These are phyloP conservation scores for Machimus rusticus DNA, from an alignment of 2,888 invertebrate species.

Conservation along the genomic window DNA sequence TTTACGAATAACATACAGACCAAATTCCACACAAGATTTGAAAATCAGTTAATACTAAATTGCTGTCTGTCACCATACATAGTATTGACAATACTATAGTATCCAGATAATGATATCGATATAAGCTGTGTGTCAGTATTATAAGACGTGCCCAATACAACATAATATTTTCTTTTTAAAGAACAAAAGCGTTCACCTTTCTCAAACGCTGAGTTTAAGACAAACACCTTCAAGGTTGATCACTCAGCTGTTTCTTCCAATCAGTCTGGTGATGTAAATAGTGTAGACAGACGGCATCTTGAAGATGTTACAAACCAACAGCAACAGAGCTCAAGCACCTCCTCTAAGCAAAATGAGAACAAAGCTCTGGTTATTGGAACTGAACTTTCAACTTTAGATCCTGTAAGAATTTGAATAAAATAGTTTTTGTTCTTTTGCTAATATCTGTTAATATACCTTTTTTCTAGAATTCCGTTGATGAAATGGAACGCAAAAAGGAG, in stretches of 20 bases:
- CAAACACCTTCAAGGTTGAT: constrained; percentile 34
- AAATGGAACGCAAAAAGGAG: constrained; percentile 93
- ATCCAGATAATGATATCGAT: no score
- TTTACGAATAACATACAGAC: no score
- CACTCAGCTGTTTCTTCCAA: constrained; percentile 39
- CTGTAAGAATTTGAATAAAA: constrained; percentile 64
- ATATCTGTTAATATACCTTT: not conserved
- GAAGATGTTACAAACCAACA: constrained; percentile 56
- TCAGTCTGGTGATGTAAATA: constrained; percentile 46
- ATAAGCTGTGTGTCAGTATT: no score
- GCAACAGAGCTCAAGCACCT: constrained; percentile 50
- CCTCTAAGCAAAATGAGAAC: constrained; percentile 54
- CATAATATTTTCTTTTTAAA: constrained; percentile 20
- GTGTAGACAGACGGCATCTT: constrained; percentile 53
- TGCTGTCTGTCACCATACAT: no score
- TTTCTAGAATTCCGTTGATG: constrained; percentile 79
- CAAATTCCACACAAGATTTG: no score
- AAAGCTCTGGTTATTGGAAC: constrained; percentile 73
- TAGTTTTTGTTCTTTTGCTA: not conserved
- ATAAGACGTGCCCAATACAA: not conserved
- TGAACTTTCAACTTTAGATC: constrained; percentile 72
- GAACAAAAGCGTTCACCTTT: constrained; percentile 47
- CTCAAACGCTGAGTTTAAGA: constrained; percentile 40
- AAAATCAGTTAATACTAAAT: no score
- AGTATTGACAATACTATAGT: no score